These are phyloP conservation scores for Glaucopsyche alexis DNA, from an alignment of 2,888 invertebrate genomes.

Conservation along the genomic window DNA sequence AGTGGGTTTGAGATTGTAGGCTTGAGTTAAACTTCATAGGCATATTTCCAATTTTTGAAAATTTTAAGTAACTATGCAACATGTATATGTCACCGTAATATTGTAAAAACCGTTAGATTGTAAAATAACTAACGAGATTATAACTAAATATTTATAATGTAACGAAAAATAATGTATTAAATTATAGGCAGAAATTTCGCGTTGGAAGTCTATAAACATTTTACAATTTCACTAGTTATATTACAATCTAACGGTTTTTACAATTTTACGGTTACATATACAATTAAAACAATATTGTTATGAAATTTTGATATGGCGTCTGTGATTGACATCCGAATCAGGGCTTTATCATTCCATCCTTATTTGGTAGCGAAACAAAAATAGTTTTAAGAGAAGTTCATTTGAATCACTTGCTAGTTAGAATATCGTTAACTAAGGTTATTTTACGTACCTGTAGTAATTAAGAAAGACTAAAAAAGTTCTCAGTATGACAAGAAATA, in stretches of 20 bases:
- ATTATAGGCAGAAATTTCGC: too few relatives aligned
- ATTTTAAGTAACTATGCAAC: background rate
- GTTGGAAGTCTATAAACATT: too few relatives aligned
- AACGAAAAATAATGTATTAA: too few relatives aligned
- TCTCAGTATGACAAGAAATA: constrained; percentile 1
- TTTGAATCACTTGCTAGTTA: constrained; percentile 14
- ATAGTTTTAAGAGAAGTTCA: constrained; percentile 35
- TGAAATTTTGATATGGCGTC: constrained; percentile 5
- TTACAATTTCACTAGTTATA: too few relatives aligned
- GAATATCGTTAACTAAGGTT: constrained; percentile 3
- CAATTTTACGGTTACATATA: too few relatives aligned
- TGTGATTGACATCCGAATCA: constrained; percentile 40
- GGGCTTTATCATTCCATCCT: constrained; percentile 42
- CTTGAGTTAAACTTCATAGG: background rate
- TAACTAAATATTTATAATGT: too few relatives aligned
- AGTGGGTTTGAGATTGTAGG: constrained; percentile 19
- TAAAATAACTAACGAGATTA: too few relatives aligned
- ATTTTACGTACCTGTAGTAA: constrained; percentile 26
- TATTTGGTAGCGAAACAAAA: constrained; percentile 39
- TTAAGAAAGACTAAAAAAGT: background rate
- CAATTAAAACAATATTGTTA: background rate
- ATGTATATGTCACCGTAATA: too few relatives aligned
- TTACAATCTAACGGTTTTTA: too few relatives aligned
- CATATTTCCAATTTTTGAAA: background rate
- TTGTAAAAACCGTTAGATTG: too few relatives aligned